Conservation (phyloP, 1,140 invertebrate species). For the Vanessa tameamea region DNA sequence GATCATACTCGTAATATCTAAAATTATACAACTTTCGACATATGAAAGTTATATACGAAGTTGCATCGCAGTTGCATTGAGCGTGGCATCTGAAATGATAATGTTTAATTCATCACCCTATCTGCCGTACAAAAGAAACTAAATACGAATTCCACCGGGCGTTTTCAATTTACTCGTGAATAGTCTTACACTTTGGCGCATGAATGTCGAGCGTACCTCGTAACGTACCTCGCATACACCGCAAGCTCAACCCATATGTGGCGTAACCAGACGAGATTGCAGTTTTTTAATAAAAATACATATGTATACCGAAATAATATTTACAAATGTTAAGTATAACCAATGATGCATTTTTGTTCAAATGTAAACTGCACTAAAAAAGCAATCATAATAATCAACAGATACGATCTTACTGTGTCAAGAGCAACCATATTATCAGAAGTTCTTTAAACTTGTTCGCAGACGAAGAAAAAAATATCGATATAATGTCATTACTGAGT, state of each 20-base stretch:
- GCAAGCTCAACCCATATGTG: background rate
- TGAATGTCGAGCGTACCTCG: background rate
- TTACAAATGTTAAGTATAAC: background rate
- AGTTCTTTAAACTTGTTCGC: slow-evolving; percentile 3
- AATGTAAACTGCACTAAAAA: background rate
- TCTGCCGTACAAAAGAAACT: slow-evolving; percentile 16
- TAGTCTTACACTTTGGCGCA: slow-evolving; percentile 21
- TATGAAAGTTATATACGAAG: slow-evolving; percentile 23
- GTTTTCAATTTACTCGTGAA: slow-evolving; percentile 30
- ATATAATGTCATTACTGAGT: slow-evolving; percentile 31
- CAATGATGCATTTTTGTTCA: background rate
- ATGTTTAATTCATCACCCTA: slow-evolving; percentile 31
- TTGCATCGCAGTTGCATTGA: slow-evolving; percentile 14
- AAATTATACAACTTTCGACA: slow-evolving; percentile 31
- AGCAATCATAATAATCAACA: background rate
- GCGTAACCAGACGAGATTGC: slow-evolving; percentile 3
- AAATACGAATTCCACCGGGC: slow-evolving; percentile 22
- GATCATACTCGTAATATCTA: slow-evolving; percentile 13
- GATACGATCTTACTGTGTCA: background rate
- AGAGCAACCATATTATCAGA: background rate
- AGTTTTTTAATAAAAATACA: slow-evolving; percentile 32
- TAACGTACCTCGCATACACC: slow-evolving; percentile 2
- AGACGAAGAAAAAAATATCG: slow-evolving; percentile 21
- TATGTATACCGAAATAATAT: slow-evolving; percentile 2
- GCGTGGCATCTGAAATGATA: slow-evolving; percentile 27